Evolutionary conservation across 2,888 invertebrate genomes (phyloP).

Genomic region (Cynaeus angustus): DNA sequence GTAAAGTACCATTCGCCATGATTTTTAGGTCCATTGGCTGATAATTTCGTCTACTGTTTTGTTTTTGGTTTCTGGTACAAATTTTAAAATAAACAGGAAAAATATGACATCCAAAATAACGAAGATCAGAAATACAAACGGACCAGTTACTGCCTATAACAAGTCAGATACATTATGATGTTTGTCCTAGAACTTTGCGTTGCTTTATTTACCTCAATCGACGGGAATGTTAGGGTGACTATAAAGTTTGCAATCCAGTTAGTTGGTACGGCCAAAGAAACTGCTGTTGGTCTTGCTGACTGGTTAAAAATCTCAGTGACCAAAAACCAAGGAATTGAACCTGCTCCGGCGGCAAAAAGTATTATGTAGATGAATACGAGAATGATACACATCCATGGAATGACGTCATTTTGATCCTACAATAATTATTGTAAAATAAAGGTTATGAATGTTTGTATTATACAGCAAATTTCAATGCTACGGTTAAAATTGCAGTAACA

Average conservation of each 20-base stretch:
- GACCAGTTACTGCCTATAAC: conserved; percentile 75
- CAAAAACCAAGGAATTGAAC: conserved; percentile 95
- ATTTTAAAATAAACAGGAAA: conserved; percentile 85
- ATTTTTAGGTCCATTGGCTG: conserved; percentile 7
- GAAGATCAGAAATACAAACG: conserved; percentile 88
- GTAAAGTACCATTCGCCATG: too few relatives aligned
- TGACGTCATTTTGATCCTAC: conserved; percentile 67
- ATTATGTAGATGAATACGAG: conserved; percentile 89
- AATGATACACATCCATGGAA: conserved; percentile 82
- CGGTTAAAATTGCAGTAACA: conserved; percentile 80
- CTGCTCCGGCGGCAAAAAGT: conserved; percentile 92
- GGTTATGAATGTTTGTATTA: conserved; percentile 1
- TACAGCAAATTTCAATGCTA: conserved; percentile 73
- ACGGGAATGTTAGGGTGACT: conserved; percentile 85
- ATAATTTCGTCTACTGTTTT: conserved; percentile 87
- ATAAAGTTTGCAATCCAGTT: conserved; percentile 93
- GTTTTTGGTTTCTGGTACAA: conserved; percentile 93
- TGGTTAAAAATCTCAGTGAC: conserved; percentile 92
- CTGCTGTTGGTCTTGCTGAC: conserved; percentile 87
- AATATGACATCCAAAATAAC: conserved; percentile 81
- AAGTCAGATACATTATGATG: too few relatives aligned
- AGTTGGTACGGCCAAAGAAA: conserved; percentile 87
- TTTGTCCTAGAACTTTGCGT: neutral
- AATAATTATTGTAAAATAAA: conserved; percentile 50
- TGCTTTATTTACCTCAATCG: conserved; percentile 19